Base-by-base conservation (phyloP, 1,140 invertebrate species). In the Trypoxylus dichotomus region DNA sequence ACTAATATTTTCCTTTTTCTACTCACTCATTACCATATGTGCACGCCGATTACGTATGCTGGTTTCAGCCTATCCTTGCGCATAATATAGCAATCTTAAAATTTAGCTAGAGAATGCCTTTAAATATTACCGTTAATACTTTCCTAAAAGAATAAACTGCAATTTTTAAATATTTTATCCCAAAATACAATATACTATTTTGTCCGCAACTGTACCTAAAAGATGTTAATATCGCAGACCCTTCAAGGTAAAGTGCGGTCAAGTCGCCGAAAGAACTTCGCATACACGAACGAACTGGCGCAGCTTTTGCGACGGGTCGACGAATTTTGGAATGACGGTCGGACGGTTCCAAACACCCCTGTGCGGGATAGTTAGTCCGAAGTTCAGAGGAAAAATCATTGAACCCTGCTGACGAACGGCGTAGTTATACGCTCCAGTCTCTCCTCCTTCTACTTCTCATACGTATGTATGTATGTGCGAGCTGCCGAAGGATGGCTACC, bases 311-410 rank as follows among this genome's bases (percentile, higher is more conserved):
- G 24, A 68, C 60, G 19, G 60, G 60, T 68, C 60, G 60, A 68
- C 27, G 60, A 68, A 27, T 68, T 68, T 68, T 24, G 60, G 60
- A 68, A 68, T 68, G 60, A 68, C 60, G 60, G 60, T 29, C 21
- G 47, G 47, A 58, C 60, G 60, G 24, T 29, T 24, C 24, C 47
- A 54, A 29, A 27, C 60, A 68, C 60, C 60, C 60, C 60, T 27
- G 19, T 54, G 24, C 60, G 60, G 32, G 32, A 27, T 29, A 29
- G 24, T 68, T 24, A 8, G 19, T 29, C 21, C 60, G 27, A 29
- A 68, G 60, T 68, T 68, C 60, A 68, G 60, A 1, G 60, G 60
- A 68, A 68, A 68, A 68, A 24, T 68, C 60, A 29, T 68, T 68
- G 60, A 68, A 68, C 60, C 60, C 60, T 68, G 24, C 47, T 54